Evolutionary conservation across 2,113 vertebrate genomes (phyloP).

Genomic region (Hylia prasina): DNA sequence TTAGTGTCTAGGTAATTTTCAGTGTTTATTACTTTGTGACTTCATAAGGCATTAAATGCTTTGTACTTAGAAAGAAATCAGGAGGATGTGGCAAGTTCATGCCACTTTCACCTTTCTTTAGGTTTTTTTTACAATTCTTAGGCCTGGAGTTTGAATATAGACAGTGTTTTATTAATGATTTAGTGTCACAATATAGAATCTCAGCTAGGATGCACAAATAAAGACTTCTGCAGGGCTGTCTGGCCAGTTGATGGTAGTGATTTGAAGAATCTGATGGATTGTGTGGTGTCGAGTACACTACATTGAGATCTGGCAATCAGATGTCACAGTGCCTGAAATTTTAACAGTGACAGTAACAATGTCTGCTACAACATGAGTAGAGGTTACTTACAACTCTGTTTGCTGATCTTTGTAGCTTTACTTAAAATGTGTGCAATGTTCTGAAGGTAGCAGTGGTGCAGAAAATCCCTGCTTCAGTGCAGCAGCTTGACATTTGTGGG

Average conservation of each 20-base stretch:
- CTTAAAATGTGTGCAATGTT: neutral
- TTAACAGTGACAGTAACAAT: neutral
- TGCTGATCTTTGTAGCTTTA: neutral
- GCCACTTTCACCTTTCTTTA: neutral
- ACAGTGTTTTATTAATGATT: neutral
- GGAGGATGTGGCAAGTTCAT: neutral
- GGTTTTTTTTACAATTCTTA: neutral
- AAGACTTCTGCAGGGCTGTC: neutral
- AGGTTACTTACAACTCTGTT: neutral
- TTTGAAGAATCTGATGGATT: neutral
- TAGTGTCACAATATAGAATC: neutral
- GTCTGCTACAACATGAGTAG: neutral
- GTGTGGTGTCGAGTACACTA: neutral
- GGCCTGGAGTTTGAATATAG: neutral
- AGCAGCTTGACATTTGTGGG: neutral
- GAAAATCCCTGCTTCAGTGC: neutral
- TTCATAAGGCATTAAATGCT: neutral
- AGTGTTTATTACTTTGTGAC: neutral
- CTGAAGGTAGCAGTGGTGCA: neutral
- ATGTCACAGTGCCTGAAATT: neutral
- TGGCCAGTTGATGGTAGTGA: neutral
- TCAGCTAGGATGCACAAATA: neutral
- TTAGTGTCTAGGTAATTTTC: neutral
- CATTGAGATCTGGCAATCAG: neutral
- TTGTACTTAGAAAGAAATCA: neutral